Percentiles rank a stretch among this genome's conserved stretches.
Conservation (phyloP, 2,888 invertebrate genomes). For the Asteroscopus sphinx region DNA sequence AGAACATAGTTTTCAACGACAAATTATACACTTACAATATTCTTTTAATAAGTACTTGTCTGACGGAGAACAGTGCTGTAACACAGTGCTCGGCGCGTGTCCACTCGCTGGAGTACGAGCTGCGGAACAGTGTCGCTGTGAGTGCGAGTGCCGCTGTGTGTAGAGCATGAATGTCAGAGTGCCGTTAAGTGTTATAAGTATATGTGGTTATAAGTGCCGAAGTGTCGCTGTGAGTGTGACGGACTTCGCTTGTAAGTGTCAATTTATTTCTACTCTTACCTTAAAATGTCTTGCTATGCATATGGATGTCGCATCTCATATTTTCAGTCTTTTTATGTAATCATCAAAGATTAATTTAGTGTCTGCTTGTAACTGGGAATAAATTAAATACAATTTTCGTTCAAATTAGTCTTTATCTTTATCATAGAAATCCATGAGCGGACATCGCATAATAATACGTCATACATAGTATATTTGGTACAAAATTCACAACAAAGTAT, state of each 20-base stretch:
- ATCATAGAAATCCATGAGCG: conserved; percentile 53
- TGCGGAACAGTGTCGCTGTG: too few species aligned
- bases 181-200: too few species aligned
- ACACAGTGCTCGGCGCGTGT: too few species aligned
- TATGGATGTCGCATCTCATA: conserved; percentile 34
- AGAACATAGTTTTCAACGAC: too few species aligned
- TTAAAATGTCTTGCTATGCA: conserved; percentile 22
- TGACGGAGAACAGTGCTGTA: too few species aligned
- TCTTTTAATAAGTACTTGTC: too few species aligned
- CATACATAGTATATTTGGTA: conserved; percentile 85
- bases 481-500: conserved; percentile 88
- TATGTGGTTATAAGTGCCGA: background rate
- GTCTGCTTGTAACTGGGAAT: conserved; percentile 32
- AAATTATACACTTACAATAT: too few species aligned
- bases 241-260: conserved; percentile 12
- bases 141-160: too few species aligned
- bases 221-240: conserved; percentile 4
- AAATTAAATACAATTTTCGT: conserved; percentile 51
- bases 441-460: conserved; percentile 61
- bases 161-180: too few species aligned
- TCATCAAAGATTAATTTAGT: conserved; percentile 12
- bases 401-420: conserved; percentile 61
- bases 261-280: conserved; percentile 7
- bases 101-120: too few species aligned
- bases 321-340: conserved; percentile 24